phyloP scores from a whole-genome alignment of 2,888 invertebrate genomes.

The Habroteleia sp. region DNA sequence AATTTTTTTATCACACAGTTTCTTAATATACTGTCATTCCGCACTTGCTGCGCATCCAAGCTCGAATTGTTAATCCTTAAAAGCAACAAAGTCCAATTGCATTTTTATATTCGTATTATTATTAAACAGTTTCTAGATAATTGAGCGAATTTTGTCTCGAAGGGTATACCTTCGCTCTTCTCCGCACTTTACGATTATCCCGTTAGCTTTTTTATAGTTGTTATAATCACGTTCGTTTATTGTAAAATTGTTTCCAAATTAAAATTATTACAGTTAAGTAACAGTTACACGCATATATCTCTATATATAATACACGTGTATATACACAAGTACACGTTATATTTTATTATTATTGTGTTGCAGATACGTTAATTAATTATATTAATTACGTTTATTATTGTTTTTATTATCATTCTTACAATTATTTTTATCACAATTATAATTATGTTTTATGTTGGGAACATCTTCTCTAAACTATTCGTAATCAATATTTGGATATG shows the following conservation, averaged over 20 bases:
- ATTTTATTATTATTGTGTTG: constrained; percentile 63
- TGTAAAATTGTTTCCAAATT: constrained; percentile 73
- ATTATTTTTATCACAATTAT: constrained; percentile 61
- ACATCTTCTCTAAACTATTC: constrained; percentile 52
- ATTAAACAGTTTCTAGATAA: constrained; percentile 19
- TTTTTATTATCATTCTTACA: constrained; percentile 62
- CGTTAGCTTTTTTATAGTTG: constrained; percentile 59
- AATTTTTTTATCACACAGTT: background rate
- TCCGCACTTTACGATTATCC: constrained; percentile 45
- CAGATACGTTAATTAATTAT: constrained; percentile 66
- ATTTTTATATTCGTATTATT: constrained; percentile 29
- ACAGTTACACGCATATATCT: constrained; percentile 38
- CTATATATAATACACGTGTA: constrained; percentile 65
- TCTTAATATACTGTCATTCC: constrained; percentile 19
- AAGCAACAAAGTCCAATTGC: constrained; percentile 33
- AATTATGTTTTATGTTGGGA: constrained; percentile 58
- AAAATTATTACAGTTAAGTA: constrained; percentile 65
- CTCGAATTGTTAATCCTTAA: background rate
- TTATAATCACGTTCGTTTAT: constrained; percentile 73
- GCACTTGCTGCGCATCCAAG: background rate
- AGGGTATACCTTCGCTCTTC: constrained; percentile 60
- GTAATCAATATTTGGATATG: background rate
- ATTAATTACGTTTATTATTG: constrained; percentile 63
- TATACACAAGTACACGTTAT: constrained; percentile 58
- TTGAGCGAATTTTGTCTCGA: constrained; percentile 25